These are phyloP conservation scores for Anagyrus pseudococci DNA, from an alignment of 2,888 invertebrate species.

Conservation along the genomic window DNA sequence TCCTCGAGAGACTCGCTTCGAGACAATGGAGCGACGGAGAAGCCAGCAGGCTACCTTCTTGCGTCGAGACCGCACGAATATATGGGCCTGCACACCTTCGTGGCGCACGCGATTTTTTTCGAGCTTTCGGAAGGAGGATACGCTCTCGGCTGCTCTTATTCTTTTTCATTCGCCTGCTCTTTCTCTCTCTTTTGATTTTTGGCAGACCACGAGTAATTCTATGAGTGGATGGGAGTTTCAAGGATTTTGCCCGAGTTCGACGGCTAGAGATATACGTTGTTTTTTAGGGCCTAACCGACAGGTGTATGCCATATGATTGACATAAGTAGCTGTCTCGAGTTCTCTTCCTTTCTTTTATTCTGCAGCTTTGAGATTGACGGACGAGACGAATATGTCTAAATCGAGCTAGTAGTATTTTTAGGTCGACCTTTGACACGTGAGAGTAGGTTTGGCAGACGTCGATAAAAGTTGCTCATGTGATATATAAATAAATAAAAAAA, in stretches of 20 bases:
- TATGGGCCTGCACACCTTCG: neutral
- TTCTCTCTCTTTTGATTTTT: too few species aligned
- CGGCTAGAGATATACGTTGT: too few species aligned
- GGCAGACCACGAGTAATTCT: neutral
- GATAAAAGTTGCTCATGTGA: neutral
- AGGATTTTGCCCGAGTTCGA: neutral
- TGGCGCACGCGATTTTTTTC: neutral
- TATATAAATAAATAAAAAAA: neutral
- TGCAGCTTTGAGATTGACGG: too few species aligned
- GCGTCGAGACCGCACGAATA: neutral
- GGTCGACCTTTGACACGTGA: neutral
- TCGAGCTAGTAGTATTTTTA: neutral
- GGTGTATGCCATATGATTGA: neutral
- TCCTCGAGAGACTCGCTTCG: conserved; percentile 43
- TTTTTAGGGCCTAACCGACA: neutral
- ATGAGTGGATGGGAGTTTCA: neutral
- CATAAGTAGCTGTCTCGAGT: neutral
- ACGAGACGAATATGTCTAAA: neutral
- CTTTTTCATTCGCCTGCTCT: too few species aligned
- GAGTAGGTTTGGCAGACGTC: neutral
- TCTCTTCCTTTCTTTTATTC: neutral
- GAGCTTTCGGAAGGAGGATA: neutral
- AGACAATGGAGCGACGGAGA: conserved; percentile 47
- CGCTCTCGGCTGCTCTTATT: too few species aligned
- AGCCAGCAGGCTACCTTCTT: neutral